Base-by-base conservation (phyloP, 2,888 invertebrate species). In the Chymomyza procnemis region DNA sequence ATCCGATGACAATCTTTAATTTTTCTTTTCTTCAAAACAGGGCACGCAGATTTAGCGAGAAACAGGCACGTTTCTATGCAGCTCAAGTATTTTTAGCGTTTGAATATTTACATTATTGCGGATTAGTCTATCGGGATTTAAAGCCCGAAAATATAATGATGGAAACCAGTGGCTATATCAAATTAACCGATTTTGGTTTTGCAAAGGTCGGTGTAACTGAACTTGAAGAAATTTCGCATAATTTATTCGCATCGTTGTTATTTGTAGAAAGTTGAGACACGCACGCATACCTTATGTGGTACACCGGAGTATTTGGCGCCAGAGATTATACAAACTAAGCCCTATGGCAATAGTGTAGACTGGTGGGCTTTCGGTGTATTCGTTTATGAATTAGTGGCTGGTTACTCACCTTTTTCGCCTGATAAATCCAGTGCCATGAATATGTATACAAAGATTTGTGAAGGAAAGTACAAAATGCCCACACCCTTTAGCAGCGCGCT, bases 271-370 rank as follows among this genome's bases (percentile, higher is more conserved):
- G 91, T 94, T 48, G 92, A 93, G 73, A 93, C 93, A 0, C 92
- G 98, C 80, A 98, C 98, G 0, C 97, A 96, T 94, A 98, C 97
- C 0, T 90, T 99, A 56, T 99, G 98, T 90, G 98, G 98, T 0
- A 99, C 99, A 0, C 98, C 99, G 0, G 99, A 99, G 91, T 99
- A 99, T 91, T 92, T 99, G 76, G 98, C 99, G 0, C 97, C 97
- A 0, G 98, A 99, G 91, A 93, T 96, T 19, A 97, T 98, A 76
- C 93, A 97, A 76, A 95, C 95, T 69, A 97, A 96, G 91, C 98
- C 98, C 0, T 98, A 99, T 90, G 97, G 97, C 59, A 95, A 94
- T 82, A 96, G 97, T 0, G 98, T 97, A 0, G 99, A 99, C 88
- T 99, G 98, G 97, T 99, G 99, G 99, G 95, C 98, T 0, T 94